A percentile compares a stretch with the other conserved stretches of the same genome.
Evolutionary conservation across 2,113 vertebrate genomes (phyloP).

Genomic region (Podiceps cristatus): DNA sequence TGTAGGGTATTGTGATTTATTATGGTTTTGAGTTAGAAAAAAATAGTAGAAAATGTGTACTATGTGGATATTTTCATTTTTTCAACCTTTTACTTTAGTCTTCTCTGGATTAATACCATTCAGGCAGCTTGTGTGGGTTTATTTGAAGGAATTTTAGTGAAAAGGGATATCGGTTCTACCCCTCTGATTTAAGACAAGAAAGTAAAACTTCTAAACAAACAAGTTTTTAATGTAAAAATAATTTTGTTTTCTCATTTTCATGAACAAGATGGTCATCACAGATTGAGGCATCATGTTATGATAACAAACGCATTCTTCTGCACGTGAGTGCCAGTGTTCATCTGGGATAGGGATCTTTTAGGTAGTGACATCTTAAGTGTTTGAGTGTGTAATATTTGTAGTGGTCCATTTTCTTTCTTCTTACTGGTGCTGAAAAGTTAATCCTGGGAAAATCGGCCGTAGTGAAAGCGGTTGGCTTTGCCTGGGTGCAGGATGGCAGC

Average conservation of each 20-base stretch:
- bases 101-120: background rate
- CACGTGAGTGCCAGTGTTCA: accelerated
- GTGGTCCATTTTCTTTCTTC: accelerated
- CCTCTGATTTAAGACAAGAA: background rate
- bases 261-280: background rate
- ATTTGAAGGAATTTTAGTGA: background rate
- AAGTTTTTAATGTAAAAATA: too few species aligned
- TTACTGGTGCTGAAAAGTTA: background rate
- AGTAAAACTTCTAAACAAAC: background rate
- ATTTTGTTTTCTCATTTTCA: background rate
- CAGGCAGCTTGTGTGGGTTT: background rate
- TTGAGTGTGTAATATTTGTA: accelerated
- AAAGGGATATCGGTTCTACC: background rate
- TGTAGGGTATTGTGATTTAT: accelerated
- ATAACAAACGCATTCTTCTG: accelerated
- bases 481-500: accelerated
- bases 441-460: background rate
- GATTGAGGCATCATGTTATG: accelerated
- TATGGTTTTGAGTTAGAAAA: background rate
- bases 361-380: background rate
- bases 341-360: background rate
- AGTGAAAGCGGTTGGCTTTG: accelerated
- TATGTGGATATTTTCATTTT: accelerated
- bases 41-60: accelerated
- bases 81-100: background rate